Evolutionary conservation across 2,797 vertebrate species (phyloP).

Genomic region (Microctenopoma stevenorrisi): DNA sequence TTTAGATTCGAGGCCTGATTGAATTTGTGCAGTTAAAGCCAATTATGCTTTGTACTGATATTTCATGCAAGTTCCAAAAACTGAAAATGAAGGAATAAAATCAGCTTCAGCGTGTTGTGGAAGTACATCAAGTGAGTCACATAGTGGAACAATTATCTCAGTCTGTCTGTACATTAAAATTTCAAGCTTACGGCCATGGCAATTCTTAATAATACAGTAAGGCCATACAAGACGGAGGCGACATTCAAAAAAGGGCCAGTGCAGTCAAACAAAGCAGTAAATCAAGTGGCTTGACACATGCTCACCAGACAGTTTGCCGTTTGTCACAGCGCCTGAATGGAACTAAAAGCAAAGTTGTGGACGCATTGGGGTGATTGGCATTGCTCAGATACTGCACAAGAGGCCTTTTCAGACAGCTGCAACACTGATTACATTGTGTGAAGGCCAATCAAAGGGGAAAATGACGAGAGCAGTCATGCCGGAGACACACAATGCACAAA

Average conservation of each 20-base stretch:
- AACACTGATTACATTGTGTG: constrained; percentile 87
- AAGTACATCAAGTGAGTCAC: constrained; percentile 58
- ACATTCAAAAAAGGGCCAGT: constrained; percentile 75
- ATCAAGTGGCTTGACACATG: constrained; percentile 85
- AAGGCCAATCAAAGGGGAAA: constrained; percentile 84
- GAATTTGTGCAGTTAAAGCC: constrained; percentile 36
- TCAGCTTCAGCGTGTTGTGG: constrained; percentile 56
- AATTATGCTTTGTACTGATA: constrained; percentile 55
- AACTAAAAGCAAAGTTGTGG: constrained; percentile 81
- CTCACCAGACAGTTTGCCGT: constrained; percentile 83
- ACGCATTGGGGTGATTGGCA: constrained; percentile 78
- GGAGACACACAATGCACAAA: constrained; percentile 83
- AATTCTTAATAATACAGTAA: constrained; percentile 76
- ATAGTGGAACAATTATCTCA: constrained; percentile 61
- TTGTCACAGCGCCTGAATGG: constrained; percentile 84
- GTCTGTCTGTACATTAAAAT: constrained; percentile 79
- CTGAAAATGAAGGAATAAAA: constrained; percentile 57
- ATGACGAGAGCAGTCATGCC: constrained; percentile 82
- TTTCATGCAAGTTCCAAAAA: constrained; percentile 50
- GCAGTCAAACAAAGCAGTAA: constrained; percentile 82
- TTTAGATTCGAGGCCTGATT: constrained; percentile 13
- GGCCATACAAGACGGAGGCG: constrained; percentile 66
- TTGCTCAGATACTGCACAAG: constrained; percentile 82
- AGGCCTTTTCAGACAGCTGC: constrained; percentile 83
- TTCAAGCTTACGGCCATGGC: constrained; percentile 80